These are phyloP conservation scores for Ceriagrion tenellum DNA, from an alignment of 2,888 invertebrate species.

Conservation along the genomic window DNA sequence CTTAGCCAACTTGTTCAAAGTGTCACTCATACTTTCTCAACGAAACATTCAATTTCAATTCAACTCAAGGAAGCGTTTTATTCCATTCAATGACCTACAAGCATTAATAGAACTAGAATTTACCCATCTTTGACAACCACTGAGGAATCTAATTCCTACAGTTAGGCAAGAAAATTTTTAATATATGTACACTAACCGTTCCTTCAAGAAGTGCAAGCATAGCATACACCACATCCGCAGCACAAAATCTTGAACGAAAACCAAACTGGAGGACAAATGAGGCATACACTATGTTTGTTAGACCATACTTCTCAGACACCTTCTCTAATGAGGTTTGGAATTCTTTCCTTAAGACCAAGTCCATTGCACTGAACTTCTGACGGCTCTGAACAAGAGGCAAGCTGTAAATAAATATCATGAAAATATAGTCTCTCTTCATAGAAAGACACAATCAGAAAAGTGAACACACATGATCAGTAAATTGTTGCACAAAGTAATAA, in stretches of 20 bases:
- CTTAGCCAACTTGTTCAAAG: no score
- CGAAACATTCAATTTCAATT: background rate
- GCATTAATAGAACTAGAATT: conserved; percentile 55
- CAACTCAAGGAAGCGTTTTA: no score
- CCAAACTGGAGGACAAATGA: conserved; percentile 91
- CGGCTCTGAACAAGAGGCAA: conserved; percentile 92
- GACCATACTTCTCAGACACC: conserved; percentile 83
- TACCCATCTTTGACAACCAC: background rate
- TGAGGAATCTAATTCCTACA: background rate
- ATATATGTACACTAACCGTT: conserved; percentile 78
- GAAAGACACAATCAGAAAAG: background rate
- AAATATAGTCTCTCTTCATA: background rate
- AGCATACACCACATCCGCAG: conserved; percentile 90
- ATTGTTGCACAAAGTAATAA: background rate
- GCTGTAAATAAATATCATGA: conserved; percentile 76
- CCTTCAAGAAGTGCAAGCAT: conserved; percentile 89
- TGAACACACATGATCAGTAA: background rate
- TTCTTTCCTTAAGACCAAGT: conserved; percentile 88
- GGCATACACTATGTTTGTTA: conserved; percentile 86
- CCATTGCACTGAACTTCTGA: conserved; percentile 93
- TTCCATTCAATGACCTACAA: background rate
- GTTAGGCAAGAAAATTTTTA: background rate
- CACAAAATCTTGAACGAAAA: conserved; percentile 88
- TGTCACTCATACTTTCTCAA: background rate
- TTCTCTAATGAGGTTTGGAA: conserved; percentile 86